Evolutionary conservation across 2,113 vertebrate genomes (phyloP).

Genomic region (Rousettus leschenaultii): DNA sequence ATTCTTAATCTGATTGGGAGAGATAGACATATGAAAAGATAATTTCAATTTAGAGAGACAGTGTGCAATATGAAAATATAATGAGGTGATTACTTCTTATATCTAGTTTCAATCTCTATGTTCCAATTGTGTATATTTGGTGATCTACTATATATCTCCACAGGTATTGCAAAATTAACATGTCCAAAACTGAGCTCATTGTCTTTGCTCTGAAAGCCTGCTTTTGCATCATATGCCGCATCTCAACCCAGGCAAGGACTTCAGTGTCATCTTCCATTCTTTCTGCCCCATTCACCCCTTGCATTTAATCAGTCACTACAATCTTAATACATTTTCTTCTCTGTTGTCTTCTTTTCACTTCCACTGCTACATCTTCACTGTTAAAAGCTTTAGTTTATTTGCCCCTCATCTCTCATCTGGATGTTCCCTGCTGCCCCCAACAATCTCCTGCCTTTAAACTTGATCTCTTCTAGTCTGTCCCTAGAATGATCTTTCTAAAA

Average conservation of each 20-base stretch:
- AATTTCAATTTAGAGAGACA: constrained; percentile 34
- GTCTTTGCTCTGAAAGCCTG: not conserved
- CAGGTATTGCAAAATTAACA: constrained; percentile 6
- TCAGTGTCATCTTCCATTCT: not conserved
- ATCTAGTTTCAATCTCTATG: not conserved
- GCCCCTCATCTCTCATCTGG: not conserved
- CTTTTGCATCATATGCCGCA: not conserved
- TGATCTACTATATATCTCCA: not conserved
- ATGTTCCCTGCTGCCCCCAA: not conserved
- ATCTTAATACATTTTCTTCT: not conserved
- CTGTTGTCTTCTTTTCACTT: not conserved
- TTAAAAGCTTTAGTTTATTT: constrained; percentile 28
- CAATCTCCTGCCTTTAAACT: constrained; percentile 7
- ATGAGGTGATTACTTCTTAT: constrained; percentile 13
- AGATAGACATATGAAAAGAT: constrained; percentile 8
- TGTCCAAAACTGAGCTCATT: not conserved
- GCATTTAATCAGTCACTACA: not conserved
- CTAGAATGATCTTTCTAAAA: constrained; percentile 68
- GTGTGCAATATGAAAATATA: constrained; percentile 28
- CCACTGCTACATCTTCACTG: not conserved
- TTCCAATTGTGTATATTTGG: not conserved
- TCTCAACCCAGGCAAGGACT: not conserved
- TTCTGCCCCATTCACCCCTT: not conserved
- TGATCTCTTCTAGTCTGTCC: constrained; percentile 31
- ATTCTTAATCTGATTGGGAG: constrained; percentile 16